Evolutionary conservation across 2,113 vertebrate genomes (phyloP).

Genomic region (Ginglymostoma cirratum): DNA sequence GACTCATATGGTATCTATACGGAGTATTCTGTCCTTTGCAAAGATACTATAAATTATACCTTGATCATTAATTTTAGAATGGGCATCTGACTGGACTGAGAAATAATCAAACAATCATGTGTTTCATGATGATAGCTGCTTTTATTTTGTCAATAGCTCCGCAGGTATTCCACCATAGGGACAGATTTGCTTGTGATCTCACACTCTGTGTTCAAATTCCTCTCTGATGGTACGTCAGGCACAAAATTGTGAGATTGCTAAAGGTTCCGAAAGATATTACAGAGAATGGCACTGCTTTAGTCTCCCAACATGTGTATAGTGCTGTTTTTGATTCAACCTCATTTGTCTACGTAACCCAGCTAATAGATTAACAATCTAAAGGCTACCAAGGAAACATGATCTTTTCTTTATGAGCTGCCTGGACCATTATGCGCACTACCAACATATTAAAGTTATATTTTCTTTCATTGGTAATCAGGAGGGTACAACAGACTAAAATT

Average conservation of each 20-base stretch:
- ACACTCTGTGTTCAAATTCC: background rate
- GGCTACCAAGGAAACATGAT: background rate
- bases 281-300: background rate
- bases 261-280: background rate
- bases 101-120: background rate
- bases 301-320: background rate
- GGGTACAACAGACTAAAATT: background rate
- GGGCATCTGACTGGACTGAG: background rate
- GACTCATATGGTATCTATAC: too few species aligned
- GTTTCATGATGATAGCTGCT: background rate
- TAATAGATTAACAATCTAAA: background rate
- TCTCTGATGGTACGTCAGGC: background rate
- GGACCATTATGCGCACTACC: background rate
- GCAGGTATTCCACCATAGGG: background rate
- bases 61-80: background rate
- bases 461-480: background rate
- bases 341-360: background rate
- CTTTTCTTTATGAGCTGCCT: background rate
- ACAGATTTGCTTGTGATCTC: slow-evolving; percentile 13
- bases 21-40: background rate
- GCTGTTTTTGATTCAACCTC: background rate
- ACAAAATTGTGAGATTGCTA: background rate
- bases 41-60: background rate
- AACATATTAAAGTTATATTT: background rate
- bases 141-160: slow-evolving; percentile 6